These are phyloP conservation scores for Drosophila erecta DNA, from an alignment of 1,140 invertebrate species.

Conservation along the genomic window DNA sequence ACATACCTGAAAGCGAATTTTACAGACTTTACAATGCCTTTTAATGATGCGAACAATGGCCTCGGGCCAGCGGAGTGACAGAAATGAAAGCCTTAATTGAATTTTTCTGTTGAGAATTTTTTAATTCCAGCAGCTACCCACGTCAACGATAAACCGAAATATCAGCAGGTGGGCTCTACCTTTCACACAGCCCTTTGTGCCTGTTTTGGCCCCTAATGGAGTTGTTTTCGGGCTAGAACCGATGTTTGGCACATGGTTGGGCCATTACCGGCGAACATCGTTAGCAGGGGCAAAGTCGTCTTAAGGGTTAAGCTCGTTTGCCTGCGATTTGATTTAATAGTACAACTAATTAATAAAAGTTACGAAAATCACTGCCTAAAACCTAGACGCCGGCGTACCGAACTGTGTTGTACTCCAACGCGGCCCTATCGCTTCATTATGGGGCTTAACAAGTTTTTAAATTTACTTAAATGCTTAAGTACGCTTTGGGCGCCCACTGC, in stretches of 20 bases:
- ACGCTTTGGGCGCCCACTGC: slow-evolving; percentile 5
- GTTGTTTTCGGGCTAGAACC: slow-evolving; percentile 36
- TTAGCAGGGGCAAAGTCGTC: slow-evolving; percentile 26
- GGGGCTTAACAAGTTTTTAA: slow-evolving; percentile 75
- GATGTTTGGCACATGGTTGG: slow-evolving; percentile 48
- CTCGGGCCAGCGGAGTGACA: slow-evolving; percentile 1
- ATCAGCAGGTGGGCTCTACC: slow-evolving; percentile 39
- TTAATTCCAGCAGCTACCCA: slow-evolving; percentile 47
- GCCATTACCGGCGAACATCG: slow-evolving; percentile 61
- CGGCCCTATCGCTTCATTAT: slow-evolving; percentile 67
- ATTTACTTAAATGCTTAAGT: slow-evolving; percentile 78
- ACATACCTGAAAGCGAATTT: background rate
- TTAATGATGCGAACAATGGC: slow-evolving; percentile 37
- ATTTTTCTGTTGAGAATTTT: slow-evolving; percentile 71
- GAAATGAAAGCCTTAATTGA: slow-evolving; percentile 63
- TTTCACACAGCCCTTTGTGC: slow-evolving; percentile 15
- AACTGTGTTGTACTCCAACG: slow-evolving; percentile 14
- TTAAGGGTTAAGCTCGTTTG: slow-evolving; percentile 42
- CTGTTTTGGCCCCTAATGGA: slow-evolving; percentile 56
- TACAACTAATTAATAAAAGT: slow-evolving; percentile 70
- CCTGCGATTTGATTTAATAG: slow-evolving; percentile 50
- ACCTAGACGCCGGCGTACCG: slow-evolving; percentile 17
- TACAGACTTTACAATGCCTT: background rate
- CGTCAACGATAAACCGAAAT: slow-evolving; percentile 21
- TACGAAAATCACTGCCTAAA: slow-evolving; percentile 37